Base-by-base conservation (phyloP, 2,113 vertebrate genomes). In the Apodemus sylvaticus region DNA sequence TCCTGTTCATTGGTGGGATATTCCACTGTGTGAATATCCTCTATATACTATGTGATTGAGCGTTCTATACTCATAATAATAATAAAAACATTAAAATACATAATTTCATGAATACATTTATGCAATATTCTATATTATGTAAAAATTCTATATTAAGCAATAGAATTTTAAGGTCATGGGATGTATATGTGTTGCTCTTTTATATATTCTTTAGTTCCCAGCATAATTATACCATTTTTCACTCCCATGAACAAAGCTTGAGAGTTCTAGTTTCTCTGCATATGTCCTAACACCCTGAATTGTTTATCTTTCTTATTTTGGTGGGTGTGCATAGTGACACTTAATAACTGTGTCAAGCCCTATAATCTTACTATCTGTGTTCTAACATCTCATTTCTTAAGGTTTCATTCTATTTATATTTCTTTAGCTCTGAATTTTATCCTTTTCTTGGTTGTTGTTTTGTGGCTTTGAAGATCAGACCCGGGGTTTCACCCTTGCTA, bases 351-450 rank as follows among this genome's bases (percentile, higher is more conserved):
- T 68, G 62, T 74, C 66, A 85, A 81, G 58, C 71, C n/a, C 11
- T 22, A 11, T 78, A 55, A 83, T 79, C 45, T 91, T 89, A 45
- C 78, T 45, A 55, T 91, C 58, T 86, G 42, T 78, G 19, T 74
- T 74, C 36, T 91, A 76, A 85, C 20, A 34, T 94, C 79, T 94
- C 20, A 17, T 78, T 95, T 91, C 53, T 95, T 90, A 64, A 88
- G 22, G 22, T 89, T 92, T 86, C 48, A 55, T 88, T 83, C 70
- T 70, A 42, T 79, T 89, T 82, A 45, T 73, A 34, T 36, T 90
- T 85, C 29, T 34, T 96, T 82, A 66, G 42, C 58, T 62, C 16
- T 93, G 51, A 58, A 77, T 78, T 95, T 94, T 93, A 64, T 51
- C 79, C 42, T 29, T 73, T 81, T 24, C n/a, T n/a, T 87, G 87